Percentiles rank a stretch among this genome's conserved stretches.
Evolutionary conservation across 1,140 invertebrate genomes (phyloP).

Genomic region (Pseudomyrmex concolor): DNA sequence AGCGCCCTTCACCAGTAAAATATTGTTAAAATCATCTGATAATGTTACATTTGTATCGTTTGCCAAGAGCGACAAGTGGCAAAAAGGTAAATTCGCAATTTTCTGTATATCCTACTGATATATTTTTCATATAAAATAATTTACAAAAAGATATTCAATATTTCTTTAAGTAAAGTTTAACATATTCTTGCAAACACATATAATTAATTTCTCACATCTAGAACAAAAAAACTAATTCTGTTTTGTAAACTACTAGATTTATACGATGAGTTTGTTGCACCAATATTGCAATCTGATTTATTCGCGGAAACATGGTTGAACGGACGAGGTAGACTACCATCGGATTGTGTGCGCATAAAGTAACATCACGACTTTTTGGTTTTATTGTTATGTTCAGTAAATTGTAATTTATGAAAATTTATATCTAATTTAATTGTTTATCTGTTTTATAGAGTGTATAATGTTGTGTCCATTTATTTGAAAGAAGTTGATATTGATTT

Average conservation of each 20-base stretch:
- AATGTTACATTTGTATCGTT: conserved; percentile 90
- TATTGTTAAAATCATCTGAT: conserved; percentile 86
- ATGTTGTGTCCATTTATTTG: conserved; percentile 88
- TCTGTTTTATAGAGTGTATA: conserved; percentile 87
- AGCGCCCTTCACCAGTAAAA: conserved; percentile 88
- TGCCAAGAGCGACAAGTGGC: conserved; percentile 91
- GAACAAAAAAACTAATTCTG: conserved; percentile 27
- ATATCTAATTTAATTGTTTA: conserved; percentile 12
- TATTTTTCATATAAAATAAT: background rate
- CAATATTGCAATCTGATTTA: conserved; percentile 89
- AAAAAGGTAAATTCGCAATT: conserved; percentile 84
- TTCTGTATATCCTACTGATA: background rate
- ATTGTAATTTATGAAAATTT: conserved; percentile 83
- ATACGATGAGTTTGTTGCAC: conserved; percentile 93
- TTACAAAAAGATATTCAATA: no score
- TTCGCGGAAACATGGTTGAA: conserved; percentile 95
- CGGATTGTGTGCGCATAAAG: conserved; percentile 87
- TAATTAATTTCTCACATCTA: no score
- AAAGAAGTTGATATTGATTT: conserved; percentile 87
- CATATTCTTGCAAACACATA: no score
- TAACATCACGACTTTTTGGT: conserved; percentile 67
- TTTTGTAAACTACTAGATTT: conserved; percentile 87
- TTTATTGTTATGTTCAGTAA: background rate
- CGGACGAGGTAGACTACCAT: conserved; percentile 89
- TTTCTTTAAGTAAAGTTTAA: no score